Conservation (phyloP, 2,888 invertebrate genomes). For the Drosophila seclusa region DNA sequence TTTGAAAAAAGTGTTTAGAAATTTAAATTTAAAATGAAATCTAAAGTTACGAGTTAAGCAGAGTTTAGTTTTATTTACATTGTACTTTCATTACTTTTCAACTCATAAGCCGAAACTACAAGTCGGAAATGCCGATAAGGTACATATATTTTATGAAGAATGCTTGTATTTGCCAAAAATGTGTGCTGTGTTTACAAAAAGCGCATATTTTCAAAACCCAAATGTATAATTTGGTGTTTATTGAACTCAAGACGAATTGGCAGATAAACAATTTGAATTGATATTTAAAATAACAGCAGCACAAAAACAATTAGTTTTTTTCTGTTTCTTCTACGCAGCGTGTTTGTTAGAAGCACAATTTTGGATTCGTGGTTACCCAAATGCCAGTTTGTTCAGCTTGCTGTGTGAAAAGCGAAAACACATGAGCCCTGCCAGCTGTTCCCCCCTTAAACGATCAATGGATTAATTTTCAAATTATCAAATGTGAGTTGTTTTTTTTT, state of each 20-base stretch:
- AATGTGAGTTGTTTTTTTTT: neutral
- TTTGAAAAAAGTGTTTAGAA: neutral
- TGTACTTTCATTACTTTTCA: no score
- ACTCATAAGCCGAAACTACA: no score
- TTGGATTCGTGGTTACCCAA: neutral
- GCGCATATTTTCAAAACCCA: neutral
- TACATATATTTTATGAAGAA: neutral
- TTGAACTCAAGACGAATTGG: conserved; percentile 7
- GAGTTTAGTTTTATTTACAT: no score
- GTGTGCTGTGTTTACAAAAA: conserved; percentile 7
- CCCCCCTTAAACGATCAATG: conserved; percentile 16
- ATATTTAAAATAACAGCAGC: neutral
- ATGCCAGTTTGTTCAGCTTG: neutral
- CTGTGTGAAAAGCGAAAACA: conserved; percentile 18
- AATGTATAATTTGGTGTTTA: conserved; percentile 4
- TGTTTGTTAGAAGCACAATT: neutral
- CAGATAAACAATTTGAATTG: conserved; percentile 10
- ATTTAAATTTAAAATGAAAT: neutral
- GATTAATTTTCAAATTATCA: conserved; percentile 32
- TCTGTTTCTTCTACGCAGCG: neutral
- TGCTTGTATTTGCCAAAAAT: neutral
- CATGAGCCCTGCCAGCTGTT: conserved; percentile 46
- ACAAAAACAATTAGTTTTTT: neutral
- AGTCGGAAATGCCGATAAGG: no score
- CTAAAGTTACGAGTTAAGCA: no score